A percentile compares a stretch with the other conserved stretches of the same genome.
phyloP scores from a whole-genome alignment of 1,140 invertebrate genomes.

The Zaprionus davidi region DNA sequence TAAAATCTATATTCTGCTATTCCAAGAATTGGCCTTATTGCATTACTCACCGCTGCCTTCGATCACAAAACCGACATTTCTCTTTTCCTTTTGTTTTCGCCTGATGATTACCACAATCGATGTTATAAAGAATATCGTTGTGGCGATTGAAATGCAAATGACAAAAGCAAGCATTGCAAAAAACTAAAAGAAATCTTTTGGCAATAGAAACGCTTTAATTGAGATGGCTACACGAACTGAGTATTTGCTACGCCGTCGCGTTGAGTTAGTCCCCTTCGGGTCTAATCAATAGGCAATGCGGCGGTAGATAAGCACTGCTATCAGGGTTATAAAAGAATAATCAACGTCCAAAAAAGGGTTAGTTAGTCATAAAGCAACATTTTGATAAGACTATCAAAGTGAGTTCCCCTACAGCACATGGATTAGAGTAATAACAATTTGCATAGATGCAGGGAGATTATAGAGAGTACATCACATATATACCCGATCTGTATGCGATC shows the following conservation, averaged over 20 bases:
- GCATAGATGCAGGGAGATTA: background rate
- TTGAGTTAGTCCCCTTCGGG: slow-evolving; percentile 9
- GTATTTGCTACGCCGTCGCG: background rate
- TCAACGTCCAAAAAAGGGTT: background rate
- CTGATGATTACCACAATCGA: background rate
- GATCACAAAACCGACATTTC: slow-evolving; percentile 28
- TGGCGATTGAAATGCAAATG: slow-evolving; percentile 14
- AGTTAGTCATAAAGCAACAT: slow-evolving; percentile 24
- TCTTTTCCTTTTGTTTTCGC: slow-evolving; percentile 7
- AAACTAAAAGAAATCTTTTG: background rate
- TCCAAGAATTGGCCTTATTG: background rate
- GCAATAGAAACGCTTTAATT: slow-evolving; percentile 13
- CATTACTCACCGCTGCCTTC: slow-evolving; percentile 3
- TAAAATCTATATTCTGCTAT: background rate
- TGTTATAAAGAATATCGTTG: slow-evolving; percentile 27
- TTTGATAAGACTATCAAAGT: background rate
- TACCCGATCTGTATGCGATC: background rate
- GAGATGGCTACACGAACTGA: slow-evolving; percentile 24
- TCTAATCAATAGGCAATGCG: slow-evolving; percentile 36
- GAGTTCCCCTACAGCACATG: background rate
- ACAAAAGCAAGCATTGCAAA: slow-evolving; percentile 21
- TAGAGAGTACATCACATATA: background rate
- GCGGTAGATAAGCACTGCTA: slow-evolving; percentile 28
- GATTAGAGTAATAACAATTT: background rate
- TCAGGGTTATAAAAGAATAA: slow-evolving; percentile 9